Conservation (phyloP, 2,113 vertebrate species). For the Neoarius graeffei region DNA sequence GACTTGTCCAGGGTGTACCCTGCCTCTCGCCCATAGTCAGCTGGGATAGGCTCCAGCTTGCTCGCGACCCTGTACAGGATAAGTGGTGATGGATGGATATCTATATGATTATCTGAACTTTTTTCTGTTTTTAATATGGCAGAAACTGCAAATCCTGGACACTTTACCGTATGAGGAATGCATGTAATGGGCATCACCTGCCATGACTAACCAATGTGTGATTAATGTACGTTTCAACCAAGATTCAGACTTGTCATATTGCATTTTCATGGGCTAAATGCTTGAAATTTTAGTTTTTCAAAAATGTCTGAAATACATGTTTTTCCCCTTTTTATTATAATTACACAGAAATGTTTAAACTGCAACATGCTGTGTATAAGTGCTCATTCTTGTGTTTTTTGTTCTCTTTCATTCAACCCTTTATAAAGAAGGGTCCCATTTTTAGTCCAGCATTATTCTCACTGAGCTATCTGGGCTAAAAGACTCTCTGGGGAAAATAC, state of each 20-base stretch:
- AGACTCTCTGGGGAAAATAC: constrained; percentile 24
- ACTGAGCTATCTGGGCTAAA: constrained; percentile 21
- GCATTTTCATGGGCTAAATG: background rate
- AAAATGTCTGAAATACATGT: background rate
- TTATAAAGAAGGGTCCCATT: constrained; percentile 3
- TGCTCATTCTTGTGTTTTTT: background rate
- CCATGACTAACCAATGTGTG: background rate
- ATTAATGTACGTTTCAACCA: background rate
- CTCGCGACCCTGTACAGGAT: too few species aligned
- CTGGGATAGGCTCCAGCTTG: too few species aligned
- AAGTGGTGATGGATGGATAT: too few species aligned
- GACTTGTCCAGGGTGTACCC: too few species aligned
- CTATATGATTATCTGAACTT: background rate
- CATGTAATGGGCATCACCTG: background rate
- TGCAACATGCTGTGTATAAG: background rate
- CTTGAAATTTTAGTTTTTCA: background rate
- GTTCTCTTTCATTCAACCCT: constrained; percentile 6
- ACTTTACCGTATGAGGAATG: background rate
- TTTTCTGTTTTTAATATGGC: background rate
- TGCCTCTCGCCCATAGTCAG: too few species aligned
- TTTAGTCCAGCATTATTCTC: constrained; percentile 35
- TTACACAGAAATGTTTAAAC: background rate
- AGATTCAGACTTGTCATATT: background rate
- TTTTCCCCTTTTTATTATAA: background rate
- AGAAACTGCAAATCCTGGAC: background rate